These are phyloP conservation scores for Theropithecus gelada DNA, from an alignment of 2,113 vertebrate species.

Conservation along the genomic window DNA sequence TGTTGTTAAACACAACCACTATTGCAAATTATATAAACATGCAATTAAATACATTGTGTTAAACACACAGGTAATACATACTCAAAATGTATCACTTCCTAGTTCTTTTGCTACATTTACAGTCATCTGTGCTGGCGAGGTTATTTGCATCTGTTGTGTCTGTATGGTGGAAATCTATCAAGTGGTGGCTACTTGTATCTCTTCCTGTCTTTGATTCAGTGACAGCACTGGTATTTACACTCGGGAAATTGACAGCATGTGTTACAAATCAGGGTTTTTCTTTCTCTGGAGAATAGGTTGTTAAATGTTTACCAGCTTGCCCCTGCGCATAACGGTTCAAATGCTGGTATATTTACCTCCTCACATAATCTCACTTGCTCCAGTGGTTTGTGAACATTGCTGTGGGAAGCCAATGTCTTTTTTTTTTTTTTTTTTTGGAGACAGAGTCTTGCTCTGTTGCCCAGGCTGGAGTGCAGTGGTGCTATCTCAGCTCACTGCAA, in stretches of 20 bases:
- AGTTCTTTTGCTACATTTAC: accelerated
- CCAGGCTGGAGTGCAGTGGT: too few relatives aligned
- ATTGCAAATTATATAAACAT: background rate
- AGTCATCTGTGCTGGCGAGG: accelerated
- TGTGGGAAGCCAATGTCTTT: accelerated
- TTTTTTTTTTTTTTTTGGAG: too few relatives aligned
- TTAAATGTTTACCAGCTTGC: accelerated
- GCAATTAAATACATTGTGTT: accelerated
- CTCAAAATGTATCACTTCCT: accelerated
- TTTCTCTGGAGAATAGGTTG: accelerated
- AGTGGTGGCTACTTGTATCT: accelerated
- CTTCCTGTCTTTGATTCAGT: accelerated
- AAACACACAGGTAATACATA: accelerated
- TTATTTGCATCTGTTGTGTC: accelerated
- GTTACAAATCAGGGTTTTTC: background rate
- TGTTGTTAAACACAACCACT: background rate
- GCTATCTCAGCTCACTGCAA: too few relatives aligned
- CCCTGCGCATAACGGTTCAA: accelerated
- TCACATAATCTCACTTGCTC: accelerated
- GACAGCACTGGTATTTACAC: accelerated
- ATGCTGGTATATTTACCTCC: accelerated
- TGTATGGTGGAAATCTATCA: accelerated
- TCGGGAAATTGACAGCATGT: accelerated
- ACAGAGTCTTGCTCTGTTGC: too few relatives aligned
- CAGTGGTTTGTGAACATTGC: accelerated